Evolutionary conservation across 1,140 invertebrate species (phyloP).

Genomic region (Venturia canescens): DNA sequence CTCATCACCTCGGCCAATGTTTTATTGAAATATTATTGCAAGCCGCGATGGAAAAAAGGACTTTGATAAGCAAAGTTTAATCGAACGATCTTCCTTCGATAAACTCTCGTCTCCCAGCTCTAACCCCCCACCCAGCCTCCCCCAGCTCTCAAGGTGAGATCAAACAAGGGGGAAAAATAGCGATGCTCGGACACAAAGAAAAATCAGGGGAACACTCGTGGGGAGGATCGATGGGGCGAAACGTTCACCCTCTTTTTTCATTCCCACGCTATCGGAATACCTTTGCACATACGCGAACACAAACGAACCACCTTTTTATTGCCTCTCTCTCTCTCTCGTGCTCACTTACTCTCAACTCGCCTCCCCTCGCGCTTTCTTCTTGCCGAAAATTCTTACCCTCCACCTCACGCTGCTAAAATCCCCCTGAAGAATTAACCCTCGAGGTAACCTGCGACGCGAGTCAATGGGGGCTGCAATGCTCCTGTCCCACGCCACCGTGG

Average conservation of each 20-base stretch:
- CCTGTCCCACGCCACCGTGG: conserved; percentile 28
- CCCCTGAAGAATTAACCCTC: conserved; percentile 34
- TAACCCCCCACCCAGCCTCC: too few species aligned
- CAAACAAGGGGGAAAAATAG: background rate
- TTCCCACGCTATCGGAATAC: conserved; percentile 43
- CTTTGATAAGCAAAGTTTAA: too few species aligned
- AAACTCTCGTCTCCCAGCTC: too few species aligned
- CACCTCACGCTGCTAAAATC: background rate
- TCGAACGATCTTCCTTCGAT: too few species aligned
- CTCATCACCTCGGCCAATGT: too few species aligned
- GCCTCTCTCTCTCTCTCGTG: background rate
- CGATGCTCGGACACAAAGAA: background rate
- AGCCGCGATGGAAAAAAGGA: too few species aligned
- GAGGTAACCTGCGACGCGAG: conserved; percentile 36
- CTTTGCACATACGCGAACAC: conserved; percentile 23
- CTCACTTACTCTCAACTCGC: background rate
- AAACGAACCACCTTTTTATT: background rate
- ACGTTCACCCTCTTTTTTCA: conserved; percentile 40
- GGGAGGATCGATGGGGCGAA: conserved; percentile 30
- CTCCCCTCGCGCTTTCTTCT: background rate
- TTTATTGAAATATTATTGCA: too few species aligned
- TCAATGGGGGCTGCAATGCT: conserved; percentile 35
- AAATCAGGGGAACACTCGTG: background rate
- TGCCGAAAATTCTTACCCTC: conserved; percentile 13
- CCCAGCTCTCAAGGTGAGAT: too few species aligned